These are phyloP conservation scores for Ips nitidus DNA, from an alignment of 1,140 invertebrate species.

Conservation along the genomic window DNA sequence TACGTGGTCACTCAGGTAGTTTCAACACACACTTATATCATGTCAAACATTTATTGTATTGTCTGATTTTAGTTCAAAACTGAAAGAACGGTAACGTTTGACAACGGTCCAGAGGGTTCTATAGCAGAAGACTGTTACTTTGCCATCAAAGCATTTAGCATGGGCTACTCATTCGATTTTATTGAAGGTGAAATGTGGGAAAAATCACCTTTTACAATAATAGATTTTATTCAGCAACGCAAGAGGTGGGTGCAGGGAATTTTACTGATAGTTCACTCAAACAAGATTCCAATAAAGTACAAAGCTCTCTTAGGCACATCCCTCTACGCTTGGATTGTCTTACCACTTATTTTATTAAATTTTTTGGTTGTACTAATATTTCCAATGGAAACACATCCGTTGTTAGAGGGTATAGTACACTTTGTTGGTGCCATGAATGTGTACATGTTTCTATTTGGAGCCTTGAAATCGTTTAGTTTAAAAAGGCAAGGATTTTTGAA, in stretches of 20 bases:
- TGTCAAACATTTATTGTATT: not conserved
- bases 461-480: conserved; percentile 90
- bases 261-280: conserved; percentile 89
- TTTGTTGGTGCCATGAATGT: conserved; percentile 91
- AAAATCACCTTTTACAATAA: conserved; percentile 92
- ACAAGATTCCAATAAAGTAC: conserved; percentile 75
- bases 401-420: conserved; percentile 82
- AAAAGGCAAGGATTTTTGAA: conserved; percentile 50
- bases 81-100: conserved; percentile 88
- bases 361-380: conserved; percentile 75
- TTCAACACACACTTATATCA: not conserved
- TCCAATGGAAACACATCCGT: conserved; percentile 81
- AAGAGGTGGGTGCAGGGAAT: conserved; percentile 97
- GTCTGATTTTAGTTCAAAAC: conserved; percentile 70
- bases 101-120: conserved; percentile 93
- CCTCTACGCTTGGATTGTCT: conserved; percentile 90
- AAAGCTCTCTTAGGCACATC: conserved; percentile 86
- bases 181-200: conserved; percentile 98
- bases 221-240: conserved; percentile 93
- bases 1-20: conserved; percentile 88
- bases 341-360: conserved; percentile 90
- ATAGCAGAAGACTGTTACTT: conserved; percentile 97
- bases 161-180: conserved; percentile 88
- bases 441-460: conserved; percentile 96
- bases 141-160: conserved; percentile 85